Base-by-base conservation (phyloP, 2,888 invertebrate genomes). In the Ectemnius cavifrons region DNA sequence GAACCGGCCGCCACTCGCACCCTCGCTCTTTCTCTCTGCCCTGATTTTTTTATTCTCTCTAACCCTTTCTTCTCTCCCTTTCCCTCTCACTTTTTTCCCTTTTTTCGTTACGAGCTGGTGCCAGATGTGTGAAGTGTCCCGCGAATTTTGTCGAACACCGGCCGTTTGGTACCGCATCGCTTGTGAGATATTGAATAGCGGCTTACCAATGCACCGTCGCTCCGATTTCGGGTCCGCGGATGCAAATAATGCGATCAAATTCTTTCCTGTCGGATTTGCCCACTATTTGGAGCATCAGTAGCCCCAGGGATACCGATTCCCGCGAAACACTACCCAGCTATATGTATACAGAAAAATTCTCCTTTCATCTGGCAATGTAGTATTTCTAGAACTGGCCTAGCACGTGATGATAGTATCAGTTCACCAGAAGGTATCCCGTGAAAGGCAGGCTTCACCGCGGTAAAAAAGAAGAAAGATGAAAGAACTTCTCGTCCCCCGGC, bases 401-500 rank as follows among this genome's bases (percentile, higher is more conserved):
- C 37, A 6, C 37, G 37, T 11, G 11, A 37, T 37, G 11, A 6
- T 37, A 8, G 37, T 37, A 37, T 37, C 37, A 11, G 37, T 6
- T 37, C 37, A 52, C 28, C 3, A n/a, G 11, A 28, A n/a, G 60
- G 37, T 14, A 13, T 23, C n/a, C 11, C n/a, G 60, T 2, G 23
- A 14, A 60, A n/a, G 14, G 20, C 18, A 45, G 18, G 16, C 20
- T 45, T 45, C 27, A 11, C 23, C 52, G 52, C 37, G 13, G n/a
- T 20, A 56, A 56, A 28, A 59, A 18, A 57, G 67, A 27, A 65
- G 23, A 73, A 37, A 37, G 37, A 37, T 37, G 60, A 61, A 71
- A 69, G 52, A 74, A 64, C 62, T 71, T 79, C 68, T 71, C 73
- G 71, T 57, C 73, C 75, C 72, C 63, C 64, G 71, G 68, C 73